Base-by-base conservation (phyloP, 2,113 vertebrate species). In the Pelusios castaneus region DNA sequence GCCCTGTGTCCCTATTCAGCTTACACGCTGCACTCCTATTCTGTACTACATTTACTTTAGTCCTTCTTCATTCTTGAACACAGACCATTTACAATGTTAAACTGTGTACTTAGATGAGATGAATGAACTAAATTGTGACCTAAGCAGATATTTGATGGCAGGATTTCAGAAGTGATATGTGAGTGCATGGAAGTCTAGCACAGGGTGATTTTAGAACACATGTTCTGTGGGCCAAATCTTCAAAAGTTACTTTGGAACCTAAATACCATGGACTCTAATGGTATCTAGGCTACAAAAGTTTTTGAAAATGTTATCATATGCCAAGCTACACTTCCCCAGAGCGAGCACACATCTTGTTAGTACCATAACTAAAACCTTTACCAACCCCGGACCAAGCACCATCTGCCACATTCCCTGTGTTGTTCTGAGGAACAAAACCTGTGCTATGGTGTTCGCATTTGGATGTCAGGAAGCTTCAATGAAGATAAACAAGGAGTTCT, bases 401-500 rank as follows among this genome's bases (percentile, higher is more conserved):
- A 51, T 88, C 55, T 2, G 1, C n/a, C 67, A 41, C 0, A 0
- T 25, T 77, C 82, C 63, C 49, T 1, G 0, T 14, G 1, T 10
- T 76, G 80, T 92, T 75, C 63, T 27, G 14, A 11, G 34, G 31
- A 31, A 70, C 79, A 89, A 8, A 1, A 2, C 5, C 21, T 34
- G 54, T 91, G 88, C 56, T 77, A 41, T 16, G 76, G 63, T 70
- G n/a, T 70, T 70, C 38, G n/a, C n/a, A 70, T 70, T 38, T 70
- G 63, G n/a, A 70, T 19, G 38, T 38, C 60, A 67, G 2, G 60
- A n/a, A 67, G 60, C 34, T 67, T 31, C 60, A 67, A 19, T n/a
- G 60, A 67, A 67, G 34, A 67, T 19, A n/a, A n/a, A n/a, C n/a
- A n/a, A n/a, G n/a, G n/a, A n/a, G n/a, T n/a, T n/a, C n/a, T n/a